A percentile compares a stretch with the other conserved stretches of the same genome.
Conservation (phyloP, 1,140 invertebrate genomes). For the Eueides isabella region DNA sequence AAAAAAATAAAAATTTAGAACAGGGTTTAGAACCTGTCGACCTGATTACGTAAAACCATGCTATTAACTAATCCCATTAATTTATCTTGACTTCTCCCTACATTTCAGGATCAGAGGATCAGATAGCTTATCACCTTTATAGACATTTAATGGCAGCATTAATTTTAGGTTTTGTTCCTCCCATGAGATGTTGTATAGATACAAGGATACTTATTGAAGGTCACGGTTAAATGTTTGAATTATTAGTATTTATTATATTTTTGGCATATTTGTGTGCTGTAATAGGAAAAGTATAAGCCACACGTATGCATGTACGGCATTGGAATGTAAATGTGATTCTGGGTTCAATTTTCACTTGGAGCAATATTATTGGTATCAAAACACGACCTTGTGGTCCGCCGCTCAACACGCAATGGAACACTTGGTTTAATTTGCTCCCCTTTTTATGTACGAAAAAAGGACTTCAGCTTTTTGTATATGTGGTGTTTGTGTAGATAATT, state of each 20-base stretch:
- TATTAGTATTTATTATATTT: neutral
- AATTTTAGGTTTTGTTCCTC: conserved; percentile 6
- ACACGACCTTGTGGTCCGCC: too few species aligned
- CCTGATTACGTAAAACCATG: neutral
- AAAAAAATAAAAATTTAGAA: neutral
- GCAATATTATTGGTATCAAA: too few species aligned
- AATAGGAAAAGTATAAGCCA: neutral
- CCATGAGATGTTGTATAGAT: neutral
- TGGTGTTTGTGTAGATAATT: too few species aligned
- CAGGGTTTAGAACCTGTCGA: neutral
- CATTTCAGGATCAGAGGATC: conserved; percentile 6
- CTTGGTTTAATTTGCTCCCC: too few species aligned
- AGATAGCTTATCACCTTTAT: conserved; percentile 1
- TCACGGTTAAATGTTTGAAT: neutral
- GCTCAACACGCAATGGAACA: too few species aligned
- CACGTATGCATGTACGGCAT: too few species aligned
- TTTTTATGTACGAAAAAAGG: too few species aligned
- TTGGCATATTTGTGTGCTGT: neutral
- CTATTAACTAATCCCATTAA: conserved; percentile 1
- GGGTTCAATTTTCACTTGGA: neutral
- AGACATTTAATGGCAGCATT: conserved; percentile 10
- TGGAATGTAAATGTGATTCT: too few species aligned
- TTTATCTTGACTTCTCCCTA: conserved; percentile 6
- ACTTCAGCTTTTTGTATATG: too few species aligned
- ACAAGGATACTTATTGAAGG: neutral